Percentiles rank a stretch among this genome's conserved stretches.
Conservation (phyloP, 2,888 invertebrate species). For the Mystacides longicornis region DNA sequence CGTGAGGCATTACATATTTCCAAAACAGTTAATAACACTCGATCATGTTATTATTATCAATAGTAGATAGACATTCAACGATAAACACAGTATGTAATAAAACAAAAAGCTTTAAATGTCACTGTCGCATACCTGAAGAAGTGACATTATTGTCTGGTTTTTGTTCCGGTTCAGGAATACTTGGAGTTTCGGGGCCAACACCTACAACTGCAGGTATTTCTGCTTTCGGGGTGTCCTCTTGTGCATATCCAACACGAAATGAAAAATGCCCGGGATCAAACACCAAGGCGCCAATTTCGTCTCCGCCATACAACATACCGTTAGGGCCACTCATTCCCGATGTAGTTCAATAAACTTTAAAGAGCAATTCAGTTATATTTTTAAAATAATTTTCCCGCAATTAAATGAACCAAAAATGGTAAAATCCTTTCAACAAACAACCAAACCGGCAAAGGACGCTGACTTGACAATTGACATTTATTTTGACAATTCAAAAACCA, state of each 20-base stretch:
- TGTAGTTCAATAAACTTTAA: no score
- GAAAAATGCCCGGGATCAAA: conserved; percentile 94
- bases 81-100: no score
- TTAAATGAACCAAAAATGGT: not conserved
- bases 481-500: no score
- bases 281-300: conserved; percentile 97
- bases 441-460: no score
- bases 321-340: conserved; percentile 20
- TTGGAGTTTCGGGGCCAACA: conserved; percentile 60
- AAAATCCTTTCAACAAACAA: no score
- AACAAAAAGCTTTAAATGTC: no score
- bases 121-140: conserved; percentile 44
- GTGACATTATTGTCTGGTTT: conserved; percentile 69
- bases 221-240: conserved; percentile 98
- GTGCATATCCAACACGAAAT: conserved; percentile 86
- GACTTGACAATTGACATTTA: no score
- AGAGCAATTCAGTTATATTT: no score
- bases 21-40: not conserved
- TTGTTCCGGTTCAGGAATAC: conserved; percentile 66
- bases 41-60: not conserved
- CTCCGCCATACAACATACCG: conserved; percentile 84
- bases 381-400: not conserved
- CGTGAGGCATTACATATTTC: no score
- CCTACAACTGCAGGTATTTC: conserved; percentile 94
- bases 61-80: no score